Base-by-base conservation (phyloP, 2,113 vertebrate genomes). In the Macrotus californicus region DNA sequence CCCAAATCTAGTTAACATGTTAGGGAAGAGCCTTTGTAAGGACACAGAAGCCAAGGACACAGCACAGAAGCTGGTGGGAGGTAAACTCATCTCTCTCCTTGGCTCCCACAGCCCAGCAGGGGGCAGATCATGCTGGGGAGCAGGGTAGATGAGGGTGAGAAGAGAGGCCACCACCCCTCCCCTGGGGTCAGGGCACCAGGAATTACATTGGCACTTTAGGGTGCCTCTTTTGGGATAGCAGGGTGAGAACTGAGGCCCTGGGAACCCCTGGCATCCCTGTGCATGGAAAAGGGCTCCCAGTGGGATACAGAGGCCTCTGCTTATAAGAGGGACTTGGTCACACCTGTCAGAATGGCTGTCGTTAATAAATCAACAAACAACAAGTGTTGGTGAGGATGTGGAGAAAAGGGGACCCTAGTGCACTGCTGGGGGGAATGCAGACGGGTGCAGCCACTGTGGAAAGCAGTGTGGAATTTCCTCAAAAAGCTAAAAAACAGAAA, bases 41-140 rank as follows among this genome's bases (percentile, higher is more conserved):
- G n/a, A 90, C 61, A 22, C 18, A 3, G 3, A 64, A 31, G 69
- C 48, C 82, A 64, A 96, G 79, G 61, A 69, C 87, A 26, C 36
- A 52, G 76, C 50, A 8, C 52, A 59, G 80, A 56, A 64, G 31
- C 5, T 18, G 46, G 13, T 41, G 48, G 69, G 59, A 14, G 19
- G 36, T 48, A 39, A 14, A 50, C 69, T 46, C 64, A 10, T 26
- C 24, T 19, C 21, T 79, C 26, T 73, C 31, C 41, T 48, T n/a
- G 66, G 75, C 39, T 80, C 59, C 19, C 39, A 7, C 19, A 69
- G 48, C 34, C 67, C 36, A 4, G 34, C 48, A 48, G 36, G 36
- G 22, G 29, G 46, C 39, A 16, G 66, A 26, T 48, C 39, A 48
- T 2, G 1, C 24, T 0, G n/a, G 7, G 29, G 21, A 2, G 14